Evolutionary conservation across 2,888 invertebrate genomes (phyloP).

Genomic region (Disparrhopalites patrizii): DNA sequence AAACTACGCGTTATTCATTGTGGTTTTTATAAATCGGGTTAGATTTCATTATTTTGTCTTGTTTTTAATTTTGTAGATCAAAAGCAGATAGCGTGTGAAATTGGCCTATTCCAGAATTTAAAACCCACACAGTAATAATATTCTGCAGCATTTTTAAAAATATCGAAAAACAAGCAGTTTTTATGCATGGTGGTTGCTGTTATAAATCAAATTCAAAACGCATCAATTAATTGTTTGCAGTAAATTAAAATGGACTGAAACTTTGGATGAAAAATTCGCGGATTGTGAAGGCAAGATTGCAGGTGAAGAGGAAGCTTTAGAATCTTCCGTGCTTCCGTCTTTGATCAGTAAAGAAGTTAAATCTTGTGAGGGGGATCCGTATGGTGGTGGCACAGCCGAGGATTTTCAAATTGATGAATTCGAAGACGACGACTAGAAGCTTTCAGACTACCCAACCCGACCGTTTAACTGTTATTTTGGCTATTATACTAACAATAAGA

Average conservation of each 20-base stretch:
- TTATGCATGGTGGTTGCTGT: background rate
- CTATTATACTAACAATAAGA: too few species aligned
- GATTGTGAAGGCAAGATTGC: conserved; percentile 8
- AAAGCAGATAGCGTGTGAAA: conserved; percentile 5
- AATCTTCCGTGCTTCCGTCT: background rate
- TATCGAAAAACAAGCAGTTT: background rate
- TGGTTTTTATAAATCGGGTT: conserved; percentile 14
- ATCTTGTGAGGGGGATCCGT: background rate
- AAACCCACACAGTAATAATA: conserved; percentile 2
- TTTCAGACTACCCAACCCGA: too few species aligned
- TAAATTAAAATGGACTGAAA: conserved; percentile 7
- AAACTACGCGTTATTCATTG: background rate
- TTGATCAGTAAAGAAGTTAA: background rate
- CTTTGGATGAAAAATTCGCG: conserved; percentile 12
- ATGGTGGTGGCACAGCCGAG: conserved; percentile 14
- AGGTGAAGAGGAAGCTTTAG: conserved; percentile 1
- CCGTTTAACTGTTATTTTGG: too few species aligned
- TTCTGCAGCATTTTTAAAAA: background rate
- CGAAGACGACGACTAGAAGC: conserved; percentile 25
- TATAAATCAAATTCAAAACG: background rate
- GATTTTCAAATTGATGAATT: conserved; percentile 34
- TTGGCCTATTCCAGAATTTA: conserved; percentile 14
- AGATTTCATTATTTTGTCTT: too few species aligned
- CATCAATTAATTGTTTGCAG: background rate
- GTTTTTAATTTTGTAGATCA: conserved; percentile 14